These are phyloP conservation scores for Acleris cristana DNA, from an alignment of 2,888 invertebrate species.

Conservation along the genomic window DNA sequence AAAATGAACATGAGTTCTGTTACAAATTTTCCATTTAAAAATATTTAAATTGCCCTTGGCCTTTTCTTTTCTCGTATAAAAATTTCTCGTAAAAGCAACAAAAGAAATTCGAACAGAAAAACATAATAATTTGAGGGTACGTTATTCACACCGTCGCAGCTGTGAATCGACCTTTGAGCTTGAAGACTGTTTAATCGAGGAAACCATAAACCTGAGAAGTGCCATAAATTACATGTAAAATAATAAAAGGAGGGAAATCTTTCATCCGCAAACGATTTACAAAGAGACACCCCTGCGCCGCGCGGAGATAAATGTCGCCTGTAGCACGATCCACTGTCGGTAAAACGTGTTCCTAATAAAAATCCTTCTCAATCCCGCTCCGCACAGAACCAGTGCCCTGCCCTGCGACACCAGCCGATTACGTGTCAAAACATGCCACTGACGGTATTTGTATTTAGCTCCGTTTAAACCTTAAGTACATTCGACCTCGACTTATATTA, in stretches of 20 bases:
- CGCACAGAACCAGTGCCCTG: constrained; percentile 11
- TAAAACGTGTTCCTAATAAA: constrained; percentile 68
- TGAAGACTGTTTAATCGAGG: constrained; percentile 54
- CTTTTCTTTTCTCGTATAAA: too few relatives aligned
- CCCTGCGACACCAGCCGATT: constrained; percentile 17
- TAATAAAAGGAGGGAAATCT: constrained; percentile 76
- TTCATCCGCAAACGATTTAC: constrained; percentile 74
- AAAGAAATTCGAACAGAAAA: not conserved
- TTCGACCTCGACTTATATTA: constrained; percentile 36
- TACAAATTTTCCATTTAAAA: too few relatives aligned
- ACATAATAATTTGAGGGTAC: not conserved
- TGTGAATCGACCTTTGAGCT: constrained; percentile 49
- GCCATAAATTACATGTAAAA: constrained; percentile 78
- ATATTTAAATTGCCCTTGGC: too few relatives aligned
- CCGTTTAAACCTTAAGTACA: constrained; percentile 12
- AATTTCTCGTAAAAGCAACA: too few relatives aligned
- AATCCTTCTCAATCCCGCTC: constrained; percentile 48
- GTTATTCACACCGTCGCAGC: too few relatives aligned
- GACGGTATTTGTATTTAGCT: constrained; percentile 19
- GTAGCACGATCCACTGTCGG: constrained; percentile 68
- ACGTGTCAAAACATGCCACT: constrained; percentile 22
- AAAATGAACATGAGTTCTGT: too few relatives aligned
- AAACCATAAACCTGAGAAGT: constrained; percentile 56
- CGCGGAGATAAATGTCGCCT: constrained; percentile 71
- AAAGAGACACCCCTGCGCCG: constrained; percentile 65